Conservation (phyloP, 2,113 vertebrate species). For the Apistogramma diplotaenia region DNA sequence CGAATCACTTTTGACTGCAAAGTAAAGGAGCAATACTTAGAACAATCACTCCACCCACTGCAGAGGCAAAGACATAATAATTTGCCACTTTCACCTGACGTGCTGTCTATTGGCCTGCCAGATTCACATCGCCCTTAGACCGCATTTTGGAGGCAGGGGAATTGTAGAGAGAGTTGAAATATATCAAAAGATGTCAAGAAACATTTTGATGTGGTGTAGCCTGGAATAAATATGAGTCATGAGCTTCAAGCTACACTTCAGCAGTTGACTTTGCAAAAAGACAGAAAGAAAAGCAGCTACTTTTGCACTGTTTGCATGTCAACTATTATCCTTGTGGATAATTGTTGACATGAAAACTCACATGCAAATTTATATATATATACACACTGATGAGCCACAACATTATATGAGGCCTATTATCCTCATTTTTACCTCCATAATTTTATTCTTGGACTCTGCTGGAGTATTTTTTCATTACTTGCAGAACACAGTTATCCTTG, state of each 20-base stretch:
- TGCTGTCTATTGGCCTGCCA: background rate
- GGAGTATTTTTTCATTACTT: background rate
- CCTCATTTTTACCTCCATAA: background rate
- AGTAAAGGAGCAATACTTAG: background rate
- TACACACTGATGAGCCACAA: background rate
- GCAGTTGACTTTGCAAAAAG: background rate
- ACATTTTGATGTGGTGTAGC: background rate
- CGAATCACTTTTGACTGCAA: background rate
- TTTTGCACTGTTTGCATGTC: background rate
- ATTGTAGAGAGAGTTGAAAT: background rate
- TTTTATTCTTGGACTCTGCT: background rate
- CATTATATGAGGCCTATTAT: background rate
- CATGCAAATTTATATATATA: background rate
- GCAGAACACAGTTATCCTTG: background rate
- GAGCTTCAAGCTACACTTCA: background rate
- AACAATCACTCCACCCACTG: background rate
- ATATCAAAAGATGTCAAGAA: background rate
- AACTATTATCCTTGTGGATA: background rate
- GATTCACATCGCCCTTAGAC: background rate
- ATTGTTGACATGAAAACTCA: background rate
- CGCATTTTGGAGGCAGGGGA: background rate
- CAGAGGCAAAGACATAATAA: background rate
- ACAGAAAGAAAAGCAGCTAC: background rate
- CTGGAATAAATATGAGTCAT: background rate
- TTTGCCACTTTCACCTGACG: background rate